These are phyloP conservation scores for Gallirallus australis DNA, from an alignment of 2,797 vertebrate species.

Conservation along the genomic window DNA sequence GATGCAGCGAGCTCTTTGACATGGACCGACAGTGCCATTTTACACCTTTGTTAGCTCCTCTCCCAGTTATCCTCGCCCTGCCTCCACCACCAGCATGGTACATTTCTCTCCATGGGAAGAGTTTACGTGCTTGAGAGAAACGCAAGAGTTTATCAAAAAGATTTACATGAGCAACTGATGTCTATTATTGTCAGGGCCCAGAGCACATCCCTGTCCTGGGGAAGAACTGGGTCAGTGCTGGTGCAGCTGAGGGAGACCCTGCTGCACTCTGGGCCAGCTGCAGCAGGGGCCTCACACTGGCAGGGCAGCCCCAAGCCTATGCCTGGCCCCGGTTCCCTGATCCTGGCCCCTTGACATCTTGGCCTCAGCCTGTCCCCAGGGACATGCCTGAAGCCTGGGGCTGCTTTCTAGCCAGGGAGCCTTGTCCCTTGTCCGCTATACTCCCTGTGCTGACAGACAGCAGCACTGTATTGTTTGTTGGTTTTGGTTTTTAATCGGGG, in stretches of 20 bases:
- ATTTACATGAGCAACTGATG: rapidly evolving
- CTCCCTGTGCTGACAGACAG: not conserved
- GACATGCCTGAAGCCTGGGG: too few species aligned
- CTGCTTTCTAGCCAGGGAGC: not conserved
- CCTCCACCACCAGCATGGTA: not conserved
- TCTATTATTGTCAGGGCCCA: rapidly evolving
- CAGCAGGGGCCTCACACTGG: too few species aligned
- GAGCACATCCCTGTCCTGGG: not conserved
- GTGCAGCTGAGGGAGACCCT: not conserved
- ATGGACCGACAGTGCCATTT: rapidly evolving
- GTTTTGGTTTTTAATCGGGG: too few species aligned
- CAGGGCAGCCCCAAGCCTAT: too few species aligned
- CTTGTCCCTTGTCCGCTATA: not conserved
- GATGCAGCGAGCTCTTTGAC: not conserved
- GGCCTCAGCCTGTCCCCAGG: not conserved
- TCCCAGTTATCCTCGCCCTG: rapidly evolving
- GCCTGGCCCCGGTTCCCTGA: rapidly evolving
- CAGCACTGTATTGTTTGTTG: rapidly evolving
- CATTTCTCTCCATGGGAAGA: rapidly evolving
- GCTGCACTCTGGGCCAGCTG: rapidly evolving
- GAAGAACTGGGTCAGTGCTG: not conserved
- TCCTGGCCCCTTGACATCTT: rapidly evolving
- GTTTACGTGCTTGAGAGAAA: not conserved
- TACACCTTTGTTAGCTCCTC: not conserved
- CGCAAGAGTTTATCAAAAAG: rapidly evolving